Evolutionary conservation across 2,113 vertebrate species (phyloP).

Genomic region (Bufo bufo): DNA sequence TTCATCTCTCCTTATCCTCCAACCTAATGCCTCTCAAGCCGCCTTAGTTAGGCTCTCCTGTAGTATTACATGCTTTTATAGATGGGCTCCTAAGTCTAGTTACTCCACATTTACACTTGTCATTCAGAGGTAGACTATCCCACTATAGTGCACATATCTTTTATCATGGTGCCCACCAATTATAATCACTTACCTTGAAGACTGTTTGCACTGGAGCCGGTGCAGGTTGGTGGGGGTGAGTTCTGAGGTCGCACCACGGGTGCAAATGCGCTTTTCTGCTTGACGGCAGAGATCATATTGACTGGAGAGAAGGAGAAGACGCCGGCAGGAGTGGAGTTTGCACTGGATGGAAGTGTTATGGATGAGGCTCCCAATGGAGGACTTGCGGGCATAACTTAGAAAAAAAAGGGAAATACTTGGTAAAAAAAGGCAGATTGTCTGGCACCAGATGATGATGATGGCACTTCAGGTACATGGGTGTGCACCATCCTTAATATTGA

Average conservation of each 20-base stretch:
- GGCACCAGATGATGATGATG: too few species aligned
- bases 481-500: not conserved
- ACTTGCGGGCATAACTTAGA: slow-evolving; percentile 77
- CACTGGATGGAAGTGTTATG: slow-evolving; percentile 68
- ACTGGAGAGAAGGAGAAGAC: slow-evolving; percentile 94
- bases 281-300: slow-evolving; percentile 96
- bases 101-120: not conserved
- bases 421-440: not conserved
- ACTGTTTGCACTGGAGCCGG: slow-evolving; percentile 85
- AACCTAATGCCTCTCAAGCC: too few species aligned
- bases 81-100: too few species aligned
- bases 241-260: slow-evolving; percentile 91
- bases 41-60: too few species aligned
- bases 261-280: slow-evolving; percentile 98
- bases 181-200: slow-evolving; percentile 86
- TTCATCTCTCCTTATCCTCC: too few species aligned
- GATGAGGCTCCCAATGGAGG: slow-evolving; percentile 76
- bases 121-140: not conserved
- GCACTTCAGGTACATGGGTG: too few species aligned
- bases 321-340: slow-evolving; percentile 70
- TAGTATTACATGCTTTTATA: too few species aligned
- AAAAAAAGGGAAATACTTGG: not conserved
- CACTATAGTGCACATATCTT: not conserved
- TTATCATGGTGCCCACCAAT: not conserved
- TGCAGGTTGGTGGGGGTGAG: slow-evolving; percentile 90